Conservation (phyloP, 2,888 invertebrate genomes). For the Criorhina ranunculi region DNA sequence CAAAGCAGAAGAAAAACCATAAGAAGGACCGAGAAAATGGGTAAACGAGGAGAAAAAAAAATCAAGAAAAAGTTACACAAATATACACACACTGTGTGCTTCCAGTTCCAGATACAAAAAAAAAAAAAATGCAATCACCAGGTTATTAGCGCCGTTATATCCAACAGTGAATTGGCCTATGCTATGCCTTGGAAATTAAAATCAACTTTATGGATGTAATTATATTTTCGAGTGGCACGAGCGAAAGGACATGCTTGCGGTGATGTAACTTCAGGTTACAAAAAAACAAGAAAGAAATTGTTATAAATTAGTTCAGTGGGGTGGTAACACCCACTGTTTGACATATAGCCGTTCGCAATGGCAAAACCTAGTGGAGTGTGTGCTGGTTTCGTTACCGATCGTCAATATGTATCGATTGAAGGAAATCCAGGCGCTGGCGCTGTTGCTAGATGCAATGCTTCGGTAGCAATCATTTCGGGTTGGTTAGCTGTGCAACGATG, state of each 20-base stretch:
- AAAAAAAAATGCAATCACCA: constrained; percentile 29
- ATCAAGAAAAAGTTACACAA: not conserved
- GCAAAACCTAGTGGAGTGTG: not conserved
- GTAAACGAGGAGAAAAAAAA: constrained; percentile 9
- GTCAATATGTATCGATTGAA: not conserved
- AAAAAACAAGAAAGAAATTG: not conserved
- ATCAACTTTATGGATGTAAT: constrained; percentile 51
- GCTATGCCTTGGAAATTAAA: constrained; percentile 22
- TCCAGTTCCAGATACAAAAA: constrained; percentile 1
- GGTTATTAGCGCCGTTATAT: constrained; percentile 20
- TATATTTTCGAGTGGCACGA: constrained; percentile 47
- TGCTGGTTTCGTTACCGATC: not conserved
- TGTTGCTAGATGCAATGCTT: constrained; percentile 9
- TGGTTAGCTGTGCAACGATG: constrained; percentile 32
- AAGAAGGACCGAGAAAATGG: constrained; percentile 10
- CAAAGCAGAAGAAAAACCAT: constrained; percentile 61
- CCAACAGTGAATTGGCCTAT: not conserved
- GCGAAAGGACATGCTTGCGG: constrained; percentile 54
- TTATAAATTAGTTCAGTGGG: constrained; percentile 38
- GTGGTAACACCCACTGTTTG: constrained; percentile 59
- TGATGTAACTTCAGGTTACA: not conserved
- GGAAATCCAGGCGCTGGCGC: not conserved
- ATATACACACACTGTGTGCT: not conserved
- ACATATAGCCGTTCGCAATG: constrained; percentile 1
- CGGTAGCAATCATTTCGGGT: constrained; percentile 34